phyloP scores from a whole-genome alignment of 2,888 invertebrate species.

The Cheilosia urbana region DNA sequence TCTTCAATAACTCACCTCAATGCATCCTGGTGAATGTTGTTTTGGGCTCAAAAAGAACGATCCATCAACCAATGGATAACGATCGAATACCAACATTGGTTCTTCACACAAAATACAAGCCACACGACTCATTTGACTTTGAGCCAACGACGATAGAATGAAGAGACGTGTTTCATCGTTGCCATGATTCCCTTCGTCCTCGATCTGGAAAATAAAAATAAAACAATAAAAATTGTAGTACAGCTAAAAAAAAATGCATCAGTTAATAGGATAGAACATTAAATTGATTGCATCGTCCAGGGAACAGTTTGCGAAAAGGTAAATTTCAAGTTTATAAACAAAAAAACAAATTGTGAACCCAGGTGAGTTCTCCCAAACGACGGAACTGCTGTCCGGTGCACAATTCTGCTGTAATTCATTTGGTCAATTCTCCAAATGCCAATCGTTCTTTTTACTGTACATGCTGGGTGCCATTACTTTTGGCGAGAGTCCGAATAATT shows the following conservation, averaged over 20 bases:
- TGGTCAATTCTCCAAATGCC: conserved; percentile 68
- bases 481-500: conserved; percentile 69
- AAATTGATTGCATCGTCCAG: conserved; percentile 21
- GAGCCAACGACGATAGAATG: conserved; percentile 96
- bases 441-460: conserved; percentile 28
- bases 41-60: conserved; percentile 98
- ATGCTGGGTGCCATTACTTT: conserved; percentile 46
- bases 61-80: conserved; percentile 98
- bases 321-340: background rate
- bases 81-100: conserved; percentile 96
- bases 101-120: conserved; percentile 95
- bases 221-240: conserved; percentile 52
- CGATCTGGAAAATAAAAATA: conserved; percentile 88
- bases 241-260: conserved; percentile 37
- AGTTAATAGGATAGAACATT: conserved; percentile 39
- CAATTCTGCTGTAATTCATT: conserved; percentile 59
- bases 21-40: conserved; percentile 93
- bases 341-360: background rate
- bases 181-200: conserved; percentile 99
- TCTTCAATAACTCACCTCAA: conserved; percentile 88
- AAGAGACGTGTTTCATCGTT: conserved; percentile 99
- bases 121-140: conserved; percentile 93
- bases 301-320: conserved; percentile 2
- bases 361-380: conserved; percentile 14
- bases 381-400: conserved; percentile 32